Conservation (phyloP, 2,113 vertebrate species). For the Lamprotornis superbus region DNA sequence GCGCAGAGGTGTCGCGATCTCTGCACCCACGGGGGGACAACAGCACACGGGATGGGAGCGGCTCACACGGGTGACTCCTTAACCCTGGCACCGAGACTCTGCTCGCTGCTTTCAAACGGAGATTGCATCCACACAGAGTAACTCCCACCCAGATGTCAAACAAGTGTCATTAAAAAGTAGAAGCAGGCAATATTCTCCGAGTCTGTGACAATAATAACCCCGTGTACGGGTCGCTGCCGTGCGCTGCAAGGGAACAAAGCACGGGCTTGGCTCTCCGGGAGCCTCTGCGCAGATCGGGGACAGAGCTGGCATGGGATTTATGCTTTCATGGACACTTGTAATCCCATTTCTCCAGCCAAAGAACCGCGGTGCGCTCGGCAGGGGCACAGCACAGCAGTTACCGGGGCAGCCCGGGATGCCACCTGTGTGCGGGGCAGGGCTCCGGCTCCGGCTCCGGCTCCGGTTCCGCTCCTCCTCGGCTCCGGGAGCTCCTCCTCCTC, state of each 20-base stretch:
- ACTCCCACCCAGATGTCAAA: background rate
- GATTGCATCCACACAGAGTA: background rate
- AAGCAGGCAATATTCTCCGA: rapidly evolving
- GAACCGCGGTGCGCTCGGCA: rapidly evolving
- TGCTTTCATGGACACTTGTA: rapidly evolving
- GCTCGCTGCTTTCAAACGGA: background rate
- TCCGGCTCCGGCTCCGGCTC: background rate
- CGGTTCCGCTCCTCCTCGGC: background rate
- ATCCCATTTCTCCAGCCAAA: rapidly evolving
- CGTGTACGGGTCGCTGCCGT: rapidly evolving
- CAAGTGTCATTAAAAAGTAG: background rate
- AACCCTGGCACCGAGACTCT: background rate
- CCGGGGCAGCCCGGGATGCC: background rate
- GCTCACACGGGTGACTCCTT: rapidly evolving
- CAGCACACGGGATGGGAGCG: background rate
- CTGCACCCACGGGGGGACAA: background rate
- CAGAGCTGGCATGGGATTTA: rapidly evolving
- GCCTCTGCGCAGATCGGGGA: rapidly evolving
- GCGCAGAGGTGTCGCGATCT: rapidly evolving
- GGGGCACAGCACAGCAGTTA: background rate
- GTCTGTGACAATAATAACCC: rapidly evolving
- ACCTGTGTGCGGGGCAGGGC: background rate
- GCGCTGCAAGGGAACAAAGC: rapidly evolving
- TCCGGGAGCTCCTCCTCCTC: background rate
- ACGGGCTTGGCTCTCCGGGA: rapidly evolving